phyloP scores from a whole-genome alignment of 2,888 invertebrate genomes.

The Tribolium freemani region DNA sequence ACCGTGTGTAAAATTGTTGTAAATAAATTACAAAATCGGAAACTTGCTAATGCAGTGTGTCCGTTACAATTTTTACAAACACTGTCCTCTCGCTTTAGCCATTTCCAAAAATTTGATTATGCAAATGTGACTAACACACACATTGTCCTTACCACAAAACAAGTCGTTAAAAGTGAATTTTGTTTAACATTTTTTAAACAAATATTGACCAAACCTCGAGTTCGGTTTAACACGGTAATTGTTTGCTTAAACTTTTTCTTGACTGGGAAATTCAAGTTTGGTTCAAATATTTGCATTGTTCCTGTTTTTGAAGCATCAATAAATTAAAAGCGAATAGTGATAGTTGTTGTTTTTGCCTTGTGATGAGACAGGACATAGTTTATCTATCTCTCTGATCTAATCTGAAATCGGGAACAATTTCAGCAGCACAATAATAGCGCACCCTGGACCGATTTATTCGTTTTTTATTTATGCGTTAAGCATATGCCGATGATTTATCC shows the following conservation, averaged over 20 bases:
- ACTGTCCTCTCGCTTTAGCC: no score
- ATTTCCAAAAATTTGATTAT: no score
- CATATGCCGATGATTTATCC: slow-evolving; percentile 40
- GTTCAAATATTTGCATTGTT: no score
- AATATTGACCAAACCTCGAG: no score
- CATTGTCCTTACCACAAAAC: neutral
- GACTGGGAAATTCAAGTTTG: no score
- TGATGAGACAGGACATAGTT: neutral
- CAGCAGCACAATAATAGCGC: slow-evolving; percentile 22
- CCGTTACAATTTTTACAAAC: no score
- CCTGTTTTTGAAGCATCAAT: neutral
- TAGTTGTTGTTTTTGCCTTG: neutral
- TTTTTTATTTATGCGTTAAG: slow-evolving; percentile 43
- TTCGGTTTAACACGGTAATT: no score
- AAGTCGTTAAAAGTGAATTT: no score
- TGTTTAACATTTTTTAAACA: no score
- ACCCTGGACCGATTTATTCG: slow-evolving; percentile 17
- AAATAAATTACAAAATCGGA: no score
- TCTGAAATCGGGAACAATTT: slow-evolving; percentile 24
- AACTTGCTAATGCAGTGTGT: no score
- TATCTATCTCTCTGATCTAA: slow-evolving; percentile 7
- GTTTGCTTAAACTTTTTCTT: neutral
- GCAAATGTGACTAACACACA: neutral
- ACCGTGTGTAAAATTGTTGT: no score
- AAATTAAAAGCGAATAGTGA: neutral